Evolutionary conservation across 2,888 invertebrate species (phyloP), one percentile per base, ranked within the genome.

Genomic region (Scaptodrosophila latifasciaeformis): DNA sequence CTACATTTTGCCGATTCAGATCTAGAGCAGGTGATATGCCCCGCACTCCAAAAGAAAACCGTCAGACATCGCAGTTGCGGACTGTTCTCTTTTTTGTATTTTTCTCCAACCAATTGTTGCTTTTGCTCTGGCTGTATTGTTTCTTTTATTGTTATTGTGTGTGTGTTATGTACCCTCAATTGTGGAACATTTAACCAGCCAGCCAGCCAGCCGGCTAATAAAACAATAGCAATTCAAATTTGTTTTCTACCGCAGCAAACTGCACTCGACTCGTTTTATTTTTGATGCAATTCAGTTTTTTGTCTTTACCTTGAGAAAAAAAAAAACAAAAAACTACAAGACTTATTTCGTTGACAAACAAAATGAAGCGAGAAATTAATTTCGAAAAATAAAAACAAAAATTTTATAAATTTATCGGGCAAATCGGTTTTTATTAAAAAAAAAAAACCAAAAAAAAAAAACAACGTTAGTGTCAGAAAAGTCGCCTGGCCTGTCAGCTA

Each of bases 1-100:
- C 24, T 19, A 18, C 37, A 37, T 13, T 42, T 12, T 58, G n/a
- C n/a, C n/a, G n/a, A 13, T 37, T 48, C 6, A 64, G 64, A 64
- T 64, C 39, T 65, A 46, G 66, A 54, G 62, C 66, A 64, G 46
- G 34, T 19, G 64, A 65, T 64, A 64, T 45, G 5, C 5, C 6
- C 4, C 37, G 5, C 18, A 15, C 37, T 17, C 27, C 5, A 27
- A 27, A 18, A 40, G 21, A 40, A 40, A 40, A 40, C 12, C 19
- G 40, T 40, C 40, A 12, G n/a, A n/a, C n/a, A n/a, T n/a, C n/a
- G 4, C 40, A 21, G 40, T 40, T 40, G 35, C 12, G n/a, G 12
- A 6, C 1, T 17, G 37, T 37, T 17, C 17, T 35, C 13, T 35
- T 17, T 37, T 37, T 31, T 9, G 10, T 43, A 1, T 43, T n/a